Evolutionary conservation across 2,888 invertebrate species (phyloP), one percentile per base, ranked within the genome.

Genomic region (Yponomeuta sedellus): DNA sequence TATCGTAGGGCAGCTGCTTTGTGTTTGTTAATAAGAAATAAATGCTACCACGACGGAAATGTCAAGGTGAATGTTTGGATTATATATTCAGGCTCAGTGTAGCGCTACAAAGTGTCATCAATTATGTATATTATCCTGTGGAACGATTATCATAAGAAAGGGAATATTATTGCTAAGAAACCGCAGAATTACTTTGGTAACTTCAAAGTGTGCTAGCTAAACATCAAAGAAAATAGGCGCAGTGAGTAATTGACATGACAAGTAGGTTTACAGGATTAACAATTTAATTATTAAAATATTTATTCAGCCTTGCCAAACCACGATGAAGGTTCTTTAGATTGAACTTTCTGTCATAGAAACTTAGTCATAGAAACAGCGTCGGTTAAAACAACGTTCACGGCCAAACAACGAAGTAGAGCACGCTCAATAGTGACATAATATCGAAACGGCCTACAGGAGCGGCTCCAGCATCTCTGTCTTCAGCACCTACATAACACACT

Each of bases 341-440:
- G 5, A 34, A 34, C 34, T 34, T 34, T 34, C 34, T 34, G 34
- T 8, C 10, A 34, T 34, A 34, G 34, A 34, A 34, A 34, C 8
- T 34, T 8, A 52, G 44, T 16, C 63, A 28, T n/a, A n/a, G n/a
- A 39, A 34, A 44, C 63, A 12, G 61, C 28, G 61, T 19, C 63
- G 44, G 63, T 63, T 40, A 22, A 71, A 72, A 72, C 71, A 72
- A 79, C 78, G 81, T 86, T 89, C 86, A 86, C 79, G 86, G 86
- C 79, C 86, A 86, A 84, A 85, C 82, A 86, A 82, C 81, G 81
- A 80, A 80, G 78, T 77, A 79, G 77, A 80, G 73, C 81, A 82
- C 85, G 87, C 80, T 88, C 87, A 79, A 88, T 89, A 88, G 85
- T 87, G 86, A 85, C 83, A 86, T 88, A 86, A 86, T 82, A 83